Evolutionary conservation across 1,140 invertebrate genomes (phyloP), one percentile per base, ranked within the genome.

Genomic region (Drosophila obscura): DNA sequence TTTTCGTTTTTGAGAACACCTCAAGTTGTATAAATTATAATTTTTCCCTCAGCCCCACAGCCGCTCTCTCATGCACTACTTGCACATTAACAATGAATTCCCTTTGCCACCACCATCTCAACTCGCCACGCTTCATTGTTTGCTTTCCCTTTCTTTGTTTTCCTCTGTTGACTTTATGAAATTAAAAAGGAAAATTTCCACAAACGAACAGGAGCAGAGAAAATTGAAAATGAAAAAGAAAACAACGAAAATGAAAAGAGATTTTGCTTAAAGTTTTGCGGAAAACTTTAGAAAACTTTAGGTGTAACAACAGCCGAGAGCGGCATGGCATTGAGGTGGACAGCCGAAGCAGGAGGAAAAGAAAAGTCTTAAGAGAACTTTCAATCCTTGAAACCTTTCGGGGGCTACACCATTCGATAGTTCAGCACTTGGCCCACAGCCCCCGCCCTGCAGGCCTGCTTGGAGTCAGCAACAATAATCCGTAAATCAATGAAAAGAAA

Each of bases 401-500:
- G 35, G 11, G 35, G 4, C 35, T 11, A 4, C 11, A 13, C 35
- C 35, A 13, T 13, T 39, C 35, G 35, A 39, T 39, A 39, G 35
- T 13, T 13, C 11, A 39, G 35, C 35, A 4, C 35, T 35, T 13
- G 11, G 15, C 16, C 15, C 19, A 45, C 28, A 39, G 26, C 5
- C n/a, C n/a, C 31, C 0, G 31, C 31, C 2, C 28, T 31, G 1
- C 31, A 22, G 66, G 64, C 22, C 13, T 6, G 13, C 22, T 22
- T 28, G 9, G 13, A 58, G 44, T 48, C 51, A 58, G 64, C 45
- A 35, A 75, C 66, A 76, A 64, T 84, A 84, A 84, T 84, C 80
- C 73, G 72, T 84, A 77, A 84, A 84, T 83, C 80, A 83, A 84
- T 84, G 78, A 77, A 69, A 77, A 77, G 51, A 24, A 57, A 44